Base-by-base conservation (phyloP, 2,113 vertebrate genomes). In the Thalassarche chlororhynchos region DNA sequence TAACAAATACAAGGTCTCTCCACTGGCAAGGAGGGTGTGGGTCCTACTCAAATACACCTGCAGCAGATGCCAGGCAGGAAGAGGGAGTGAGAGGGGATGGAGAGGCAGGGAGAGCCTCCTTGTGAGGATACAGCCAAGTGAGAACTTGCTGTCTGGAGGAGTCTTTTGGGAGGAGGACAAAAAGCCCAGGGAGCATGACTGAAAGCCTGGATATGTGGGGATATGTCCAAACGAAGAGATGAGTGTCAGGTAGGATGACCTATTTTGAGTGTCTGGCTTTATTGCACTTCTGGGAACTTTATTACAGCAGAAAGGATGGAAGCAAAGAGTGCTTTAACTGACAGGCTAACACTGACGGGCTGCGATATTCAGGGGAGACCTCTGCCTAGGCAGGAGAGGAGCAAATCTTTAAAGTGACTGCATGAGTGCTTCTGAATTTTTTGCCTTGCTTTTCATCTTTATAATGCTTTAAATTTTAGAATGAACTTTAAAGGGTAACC, bases 401-500 rank as follows among this genome's bases (percentile, higher is more conserved):
- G 15, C 1, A 6, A 89, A 87, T 84, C 65, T 92, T 79, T 84
- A 92, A 91, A 91, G 23, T 52, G 52, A 40, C 44, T 79, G 31
- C 40, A 79, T 0, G 6, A 93, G 21, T 72, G 24, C 70, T 91
- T 64, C 74, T 76, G 38, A 72, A 51, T 32, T 74, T 91, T 91
- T 91, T 91, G 44, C 19, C 44, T 88, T 87, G 19, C 44, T 93
- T 91, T 91, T 89, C 17, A 42, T 71, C 36, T 93, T 87, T 70
- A 95, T 66, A 77, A 89, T 49, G 57, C 40, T 46, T 44, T 87
- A 92, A 92, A 94, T 93, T 91, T 95, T 84, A 72, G 25, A 91
- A 60, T 87, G 9, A 95, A 69, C 40, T 95, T 96, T 87, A 91
- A 94, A 95, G 66, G 28, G 62, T 85, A 93, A 87, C 57, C 54